A percentile compares a stretch with the other conserved stretches of the same genome.
These are phyloP conservation scores for Pan paniscus DNA, from an alignment of 2,113 vertebrate species.

Conservation along the genomic window DNA sequence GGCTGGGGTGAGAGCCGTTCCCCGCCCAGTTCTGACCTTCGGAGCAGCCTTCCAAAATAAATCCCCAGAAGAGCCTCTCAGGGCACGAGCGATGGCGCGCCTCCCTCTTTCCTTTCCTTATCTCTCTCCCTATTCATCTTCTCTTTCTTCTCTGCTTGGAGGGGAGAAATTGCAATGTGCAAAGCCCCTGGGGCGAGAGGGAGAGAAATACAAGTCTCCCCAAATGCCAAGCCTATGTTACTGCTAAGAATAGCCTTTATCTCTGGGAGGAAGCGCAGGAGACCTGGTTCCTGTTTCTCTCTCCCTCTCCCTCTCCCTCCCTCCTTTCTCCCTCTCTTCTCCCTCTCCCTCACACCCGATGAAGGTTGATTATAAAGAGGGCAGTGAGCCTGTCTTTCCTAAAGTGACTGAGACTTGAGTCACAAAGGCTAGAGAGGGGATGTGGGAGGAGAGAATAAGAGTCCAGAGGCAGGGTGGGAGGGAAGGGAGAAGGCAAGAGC, in stretches of 20 bases:
- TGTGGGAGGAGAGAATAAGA: background rate
- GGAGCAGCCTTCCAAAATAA: background rate
- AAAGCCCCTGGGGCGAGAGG: background rate
- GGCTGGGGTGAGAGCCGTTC: background rate
- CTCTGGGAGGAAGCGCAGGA: slow-evolving; percentile 39
- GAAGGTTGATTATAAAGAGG: slow-evolving; percentile 18
- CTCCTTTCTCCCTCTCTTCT: background rate
- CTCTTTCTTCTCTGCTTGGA: background rate
- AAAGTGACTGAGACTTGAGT: background rate
- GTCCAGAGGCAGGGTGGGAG: background rate
- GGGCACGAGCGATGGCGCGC: too few relatives aligned
- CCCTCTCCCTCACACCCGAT: background rate
- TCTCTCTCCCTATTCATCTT: background rate
- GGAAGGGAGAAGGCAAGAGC: background rate
- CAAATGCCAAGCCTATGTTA: background rate
- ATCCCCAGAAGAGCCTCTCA: background rate
- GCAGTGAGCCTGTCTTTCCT: background rate
- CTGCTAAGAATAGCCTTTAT: slow-evolving; percentile 25
- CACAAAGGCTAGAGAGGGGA: background rate
- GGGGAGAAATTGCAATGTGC: background rate
- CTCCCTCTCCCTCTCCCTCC: accelerated
- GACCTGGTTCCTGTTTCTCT: background rate
- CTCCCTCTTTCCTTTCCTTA: background rate
- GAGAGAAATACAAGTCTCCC: background rate
- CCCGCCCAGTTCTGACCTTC: background rate